Evolutionary conservation across 2,888 invertebrate genomes (phyloP).

Genomic region (Leptinotarsa juncta): DNA sequence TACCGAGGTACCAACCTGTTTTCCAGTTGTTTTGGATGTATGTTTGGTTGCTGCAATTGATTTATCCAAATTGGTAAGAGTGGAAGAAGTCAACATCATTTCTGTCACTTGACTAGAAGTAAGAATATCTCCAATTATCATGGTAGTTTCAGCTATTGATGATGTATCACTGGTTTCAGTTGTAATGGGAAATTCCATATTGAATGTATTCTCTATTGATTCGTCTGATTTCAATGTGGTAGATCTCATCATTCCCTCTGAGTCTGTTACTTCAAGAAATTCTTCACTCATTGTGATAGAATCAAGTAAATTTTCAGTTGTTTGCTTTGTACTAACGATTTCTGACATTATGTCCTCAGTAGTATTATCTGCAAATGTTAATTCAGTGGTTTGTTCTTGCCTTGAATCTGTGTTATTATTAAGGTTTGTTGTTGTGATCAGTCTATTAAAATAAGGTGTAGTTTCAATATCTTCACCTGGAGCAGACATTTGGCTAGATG

Average conservation of each 20-base stretch:
- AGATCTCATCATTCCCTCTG: not conserved
- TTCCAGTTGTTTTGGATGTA: slow-evolving; percentile 30
- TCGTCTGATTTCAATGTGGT: not conserved
- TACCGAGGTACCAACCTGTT: slow-evolving; percentile 12
- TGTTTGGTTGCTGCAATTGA: slow-evolving; percentile 22
- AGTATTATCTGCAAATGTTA: not conserved
- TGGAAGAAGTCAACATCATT: not conserved
- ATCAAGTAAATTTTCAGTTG: not conserved
- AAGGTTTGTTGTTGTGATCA: slow-evolving; percentile 9
- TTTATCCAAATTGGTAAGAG: not conserved
- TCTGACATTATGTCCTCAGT: not conserved
- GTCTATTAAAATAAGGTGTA: slow-evolving; percentile 41
- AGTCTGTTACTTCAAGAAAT: not conserved
- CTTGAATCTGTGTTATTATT: not conserved
- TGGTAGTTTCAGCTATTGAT: not conserved
- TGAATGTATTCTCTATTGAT: slow-evolving; percentile 19
- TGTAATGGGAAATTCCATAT: not conserved
- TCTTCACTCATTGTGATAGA: not conserved
- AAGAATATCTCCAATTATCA: not conserved
- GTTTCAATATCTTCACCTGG: slow-evolving; percentile 55
- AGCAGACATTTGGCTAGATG: slow-evolving; percentile 58
- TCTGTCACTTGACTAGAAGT: not conserved
- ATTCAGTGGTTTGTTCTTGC: not conserved
- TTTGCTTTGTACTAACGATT: not conserved
- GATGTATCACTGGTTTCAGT: slow-evolving; percentile 2